Conservation (phyloP, 2,888 invertebrate species). For the Caenorhabditis angaria region DNA sequence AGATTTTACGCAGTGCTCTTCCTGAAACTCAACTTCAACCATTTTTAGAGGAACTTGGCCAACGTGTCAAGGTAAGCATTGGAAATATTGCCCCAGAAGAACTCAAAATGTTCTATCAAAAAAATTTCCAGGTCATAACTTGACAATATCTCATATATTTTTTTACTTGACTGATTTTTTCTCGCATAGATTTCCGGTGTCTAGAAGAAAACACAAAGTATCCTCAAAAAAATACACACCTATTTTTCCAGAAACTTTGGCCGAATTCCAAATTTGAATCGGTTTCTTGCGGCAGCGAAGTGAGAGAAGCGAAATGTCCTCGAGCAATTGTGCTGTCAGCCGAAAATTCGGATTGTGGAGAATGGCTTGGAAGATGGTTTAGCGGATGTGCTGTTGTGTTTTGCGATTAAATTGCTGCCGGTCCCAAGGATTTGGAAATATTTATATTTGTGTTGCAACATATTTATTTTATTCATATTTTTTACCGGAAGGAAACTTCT, state of each 20-base stretch:
- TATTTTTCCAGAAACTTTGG: constrained; percentile 36
- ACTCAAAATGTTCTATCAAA: too few relatives aligned
- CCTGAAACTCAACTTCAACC: constrained; percentile 11
- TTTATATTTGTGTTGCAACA: too few relatives aligned
- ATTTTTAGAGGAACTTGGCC: constrained; percentile 30
- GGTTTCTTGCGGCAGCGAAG: constrained; percentile 16
- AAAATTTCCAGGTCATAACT: too few relatives aligned
- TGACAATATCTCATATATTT: too few relatives aligned
- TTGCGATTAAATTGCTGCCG: constrained; percentile 46
- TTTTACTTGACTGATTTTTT: too few relatives aligned
- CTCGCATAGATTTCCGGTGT: not conserved
- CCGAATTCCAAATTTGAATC: constrained; percentile 21
- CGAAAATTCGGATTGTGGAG: constrained; percentile 46
- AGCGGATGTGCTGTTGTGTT: constrained; percentile 65
- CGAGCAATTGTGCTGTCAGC: constrained; percentile 48
- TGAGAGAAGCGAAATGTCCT: constrained; percentile 37
- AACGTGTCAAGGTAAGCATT: constrained; percentile 24
- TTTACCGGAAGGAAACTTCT: not conserved
- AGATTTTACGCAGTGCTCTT: constrained; percentile 22
- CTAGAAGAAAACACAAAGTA: not conserved
- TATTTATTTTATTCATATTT: too few relatives aligned
- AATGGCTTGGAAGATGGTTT: constrained; percentile 52
- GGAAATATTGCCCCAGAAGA: too few relatives aligned
- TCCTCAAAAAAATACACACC: not conserved
- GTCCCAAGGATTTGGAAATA: not conserved